phyloP scores from a whole-genome alignment of 2,797 vertebrate genomes.

The Girardinus metallicus region DNA sequence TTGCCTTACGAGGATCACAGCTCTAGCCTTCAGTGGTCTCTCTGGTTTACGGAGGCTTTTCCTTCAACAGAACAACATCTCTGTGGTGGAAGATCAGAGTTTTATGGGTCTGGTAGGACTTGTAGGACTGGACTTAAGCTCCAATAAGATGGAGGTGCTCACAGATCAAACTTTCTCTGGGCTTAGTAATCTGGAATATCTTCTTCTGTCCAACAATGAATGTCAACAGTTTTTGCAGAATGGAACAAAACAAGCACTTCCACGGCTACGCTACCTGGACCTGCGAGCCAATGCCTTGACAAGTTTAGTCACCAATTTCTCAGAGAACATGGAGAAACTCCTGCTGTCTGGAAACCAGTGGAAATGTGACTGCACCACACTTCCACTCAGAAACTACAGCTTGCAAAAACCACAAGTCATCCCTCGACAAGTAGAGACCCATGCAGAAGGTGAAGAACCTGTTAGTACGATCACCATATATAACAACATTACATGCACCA shows the following conservation, averaged over 20 bases:
- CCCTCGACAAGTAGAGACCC: conserved; percentile 86
- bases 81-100: conserved; percentile 85
- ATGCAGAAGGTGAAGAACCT: conserved; percentile 87
- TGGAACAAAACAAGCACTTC: conserved; percentile 76
- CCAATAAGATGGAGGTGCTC: conserved; percentile 86
- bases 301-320: conserved; percentile 75
- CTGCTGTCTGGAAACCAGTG: conserved; percentile 93
- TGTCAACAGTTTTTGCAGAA: conserved; percentile 81
- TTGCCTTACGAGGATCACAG: conserved; percentile 84
- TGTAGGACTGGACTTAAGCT: conserved; percentile 89
- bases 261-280: conserved; percentile 87
- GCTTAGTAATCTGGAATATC: conserved; percentile 90
- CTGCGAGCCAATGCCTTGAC: conserved; percentile 86
- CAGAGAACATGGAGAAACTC: conserved; percentile 86
- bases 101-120: conserved; percentile 87
- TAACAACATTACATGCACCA: conserved; percentile 94
- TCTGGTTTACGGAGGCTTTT: conserved; percentile 90
- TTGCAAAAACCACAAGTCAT: conserved; percentile 81
- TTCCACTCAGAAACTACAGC: conserved; percentile 85
- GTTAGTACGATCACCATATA: conserved; percentile 84
- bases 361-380: conserved; percentile 88
- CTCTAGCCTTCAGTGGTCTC: conserved; percentile 86
- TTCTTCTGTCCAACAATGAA: conserved; percentile 89
- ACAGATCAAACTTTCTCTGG: conserved; percentile 82
- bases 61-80: conserved; percentile 87